Evolutionary conservation across 1,140 invertebrate genomes (phyloP).

Genomic region (Calliopsis andreniformis): DNA sequence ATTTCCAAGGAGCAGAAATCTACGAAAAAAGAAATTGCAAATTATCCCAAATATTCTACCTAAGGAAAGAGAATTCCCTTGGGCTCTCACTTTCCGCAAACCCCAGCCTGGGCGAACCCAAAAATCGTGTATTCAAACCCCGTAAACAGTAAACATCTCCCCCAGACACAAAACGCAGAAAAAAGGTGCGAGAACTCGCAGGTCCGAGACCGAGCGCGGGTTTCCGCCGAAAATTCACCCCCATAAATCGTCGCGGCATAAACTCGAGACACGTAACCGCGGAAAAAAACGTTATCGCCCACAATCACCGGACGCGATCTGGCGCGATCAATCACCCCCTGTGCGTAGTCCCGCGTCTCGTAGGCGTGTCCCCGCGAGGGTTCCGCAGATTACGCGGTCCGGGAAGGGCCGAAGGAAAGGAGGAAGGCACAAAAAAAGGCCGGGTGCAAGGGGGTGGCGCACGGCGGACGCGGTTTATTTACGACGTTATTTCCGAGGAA

Average conservation of each 20-base stretch:
- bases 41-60: no score
- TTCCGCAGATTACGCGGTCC: constrained; percentile 33
- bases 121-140: no score
- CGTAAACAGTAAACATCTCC: no score
- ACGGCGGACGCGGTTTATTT: constrained; percentile 57
- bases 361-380: constrained; percentile 37
- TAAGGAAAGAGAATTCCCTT: no score
- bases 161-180: no score
- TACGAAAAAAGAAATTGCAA: no score
- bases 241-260: background rate
- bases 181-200: no score
- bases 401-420: constrained; percentile 19
- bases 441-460: background rate
- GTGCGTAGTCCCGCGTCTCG: background rate
- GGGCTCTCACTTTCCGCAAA: no score
- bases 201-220: background rate
- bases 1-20: no score
- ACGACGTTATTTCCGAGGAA: constrained; percentile 68
- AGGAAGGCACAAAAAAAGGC: constrained; percentile 19
- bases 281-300: constrained; percentile 4
- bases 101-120: no score
- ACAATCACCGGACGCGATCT: background rate
- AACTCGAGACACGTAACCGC: background rate
- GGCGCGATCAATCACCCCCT: constrained; percentile 29
- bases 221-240: background rate